Percentiles rank a stretch among this genome's conserved stretches.
Conservation (phyloP, 2,113 vertebrate genomes). For the Gymnogyps californianus region DNA sequence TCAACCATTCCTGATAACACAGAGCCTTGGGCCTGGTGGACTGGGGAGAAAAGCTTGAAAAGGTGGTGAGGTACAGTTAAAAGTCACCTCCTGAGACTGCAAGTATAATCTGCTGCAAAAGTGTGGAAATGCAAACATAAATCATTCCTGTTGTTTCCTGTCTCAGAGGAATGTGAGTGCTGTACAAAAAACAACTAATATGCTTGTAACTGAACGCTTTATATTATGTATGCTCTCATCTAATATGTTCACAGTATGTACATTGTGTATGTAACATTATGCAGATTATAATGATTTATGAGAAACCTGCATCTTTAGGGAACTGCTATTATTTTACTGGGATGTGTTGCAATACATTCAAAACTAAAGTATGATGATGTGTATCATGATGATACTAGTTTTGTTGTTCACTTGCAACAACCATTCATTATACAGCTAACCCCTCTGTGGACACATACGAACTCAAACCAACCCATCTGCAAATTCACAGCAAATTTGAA, state of each 20-base stretch:
- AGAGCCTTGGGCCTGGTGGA: not conserved
- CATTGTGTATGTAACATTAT: not conserved
- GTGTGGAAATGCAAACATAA: constrained; percentile 14
- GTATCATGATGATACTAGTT: not conserved
- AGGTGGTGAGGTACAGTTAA: not conserved
- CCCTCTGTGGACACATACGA: not conserved
- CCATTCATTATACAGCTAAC: not conserved
- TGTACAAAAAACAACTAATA: not conserved
- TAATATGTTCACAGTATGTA: not conserved
- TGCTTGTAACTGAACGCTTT: not conserved
- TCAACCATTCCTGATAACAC: not conserved
- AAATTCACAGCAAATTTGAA: not conserved
- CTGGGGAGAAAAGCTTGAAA: not conserved
- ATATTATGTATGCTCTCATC: not conserved
- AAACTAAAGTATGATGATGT: not conserved
- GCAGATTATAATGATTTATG: not conserved
- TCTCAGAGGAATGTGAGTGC: not conserved
- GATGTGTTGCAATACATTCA: not conserved
- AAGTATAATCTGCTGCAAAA: not conserved
- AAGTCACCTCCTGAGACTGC: not conserved
- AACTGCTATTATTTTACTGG: not conserved
- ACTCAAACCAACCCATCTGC: not conserved
- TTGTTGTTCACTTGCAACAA: not conserved
- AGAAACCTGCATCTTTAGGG: not conserved
- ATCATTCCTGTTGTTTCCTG: constrained; percentile 12